Conservation (phyloP, 2,113 vertebrate genomes). For the Alethe diademata region DNA sequence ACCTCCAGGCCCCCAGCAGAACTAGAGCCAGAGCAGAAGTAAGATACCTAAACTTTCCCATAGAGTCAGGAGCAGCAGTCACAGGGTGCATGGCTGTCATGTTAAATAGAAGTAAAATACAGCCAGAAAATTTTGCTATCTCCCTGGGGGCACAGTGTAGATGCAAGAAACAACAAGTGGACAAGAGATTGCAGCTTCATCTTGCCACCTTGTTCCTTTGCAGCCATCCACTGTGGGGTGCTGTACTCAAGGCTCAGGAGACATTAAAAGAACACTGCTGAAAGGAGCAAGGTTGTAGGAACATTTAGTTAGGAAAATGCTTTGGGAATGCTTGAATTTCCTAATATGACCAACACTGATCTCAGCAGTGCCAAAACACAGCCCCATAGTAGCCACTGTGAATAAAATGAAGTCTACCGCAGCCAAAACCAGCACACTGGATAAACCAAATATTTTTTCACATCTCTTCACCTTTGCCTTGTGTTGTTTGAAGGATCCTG, state of each 20-base stretch:
- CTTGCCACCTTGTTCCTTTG: not conserved
- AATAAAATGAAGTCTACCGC: not conserved
- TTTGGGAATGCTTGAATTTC: not conserved
- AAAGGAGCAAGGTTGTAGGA: not conserved
- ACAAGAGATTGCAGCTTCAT: not conserved
- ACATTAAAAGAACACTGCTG: not conserved
- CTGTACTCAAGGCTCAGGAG: not conserved
- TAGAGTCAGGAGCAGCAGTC: not conserved
- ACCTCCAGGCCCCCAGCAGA: fast-evolving
- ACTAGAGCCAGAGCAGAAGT: not conserved
- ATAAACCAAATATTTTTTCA: not conserved
- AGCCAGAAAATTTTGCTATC: not conserved
- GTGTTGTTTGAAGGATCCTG: not conserved
- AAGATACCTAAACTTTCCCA: not conserved
- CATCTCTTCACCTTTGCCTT: not conserved
- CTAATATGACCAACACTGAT: not conserved
- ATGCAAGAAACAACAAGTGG: not conserved
- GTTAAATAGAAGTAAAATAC: not conserved
- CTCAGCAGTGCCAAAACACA: not conserved
- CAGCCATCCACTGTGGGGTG: not conserved
- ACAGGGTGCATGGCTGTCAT: not conserved
- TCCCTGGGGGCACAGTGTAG: not conserved
- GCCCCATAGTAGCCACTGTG: not conserved
- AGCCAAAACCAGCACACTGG: not conserved
- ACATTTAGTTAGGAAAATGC: not conserved